These are phyloP conservation scores for Fregata magnificens DNA, from an alignment of 2,113 vertebrate genomes.

Conservation along the genomic window DNA sequence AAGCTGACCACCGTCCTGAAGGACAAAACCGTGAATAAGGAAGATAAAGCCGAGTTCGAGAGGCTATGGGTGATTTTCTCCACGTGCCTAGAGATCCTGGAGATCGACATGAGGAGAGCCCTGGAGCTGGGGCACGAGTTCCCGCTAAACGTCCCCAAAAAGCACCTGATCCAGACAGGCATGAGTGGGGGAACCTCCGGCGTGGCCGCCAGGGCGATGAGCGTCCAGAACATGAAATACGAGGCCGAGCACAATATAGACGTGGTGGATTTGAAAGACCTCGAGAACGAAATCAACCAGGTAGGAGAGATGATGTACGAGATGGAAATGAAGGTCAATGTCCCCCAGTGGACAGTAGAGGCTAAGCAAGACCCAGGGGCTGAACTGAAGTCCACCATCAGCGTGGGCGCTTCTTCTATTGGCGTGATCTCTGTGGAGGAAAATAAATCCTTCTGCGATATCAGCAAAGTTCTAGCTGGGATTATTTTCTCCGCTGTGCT, in stretches of 20 bases:
- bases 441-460: slow-evolving; percentile 76
- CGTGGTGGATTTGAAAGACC: slow-evolving; percentile 84
- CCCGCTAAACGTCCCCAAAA: slow-evolving; percentile 86
- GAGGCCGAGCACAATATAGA: slow-evolving; percentile 87
- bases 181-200: slow-evolving; percentile 87
- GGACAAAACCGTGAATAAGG: slow-evolving; percentile 82
- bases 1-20: slow-evolving; percentile 86
- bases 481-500: slow-evolving; percentile 86
- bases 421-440: slow-evolving; percentile 85
- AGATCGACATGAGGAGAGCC: slow-evolving; percentile 93
- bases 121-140: slow-evolving; percentile 92
- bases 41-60: slow-evolving; percentile 91
- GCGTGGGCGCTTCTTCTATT: slow-evolving; percentile 84
- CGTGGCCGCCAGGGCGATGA: slow-evolving; percentile 90
- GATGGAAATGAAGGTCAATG: slow-evolving; percentile 98
- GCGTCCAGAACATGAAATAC: slow-evolving; percentile 90
- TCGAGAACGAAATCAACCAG: slow-evolving; percentile 89
- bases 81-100: slow-evolving; percentile 93
- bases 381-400: slow-evolving; percentile 87
- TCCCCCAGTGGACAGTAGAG: slow-evolving; percentile 96
- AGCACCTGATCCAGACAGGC: slow-evolving; percentile 92
- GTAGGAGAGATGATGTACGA: slow-evolving; percentile 93
- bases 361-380: slow-evolving; percentile 91
- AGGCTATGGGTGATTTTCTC: slow-evolving; percentile 96
- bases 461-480: slow-evolving; percentile 83